phyloP scores from a whole-genome alignment of 2,888 invertebrate species.

The Tenthredo scrophulariae region DNA sequence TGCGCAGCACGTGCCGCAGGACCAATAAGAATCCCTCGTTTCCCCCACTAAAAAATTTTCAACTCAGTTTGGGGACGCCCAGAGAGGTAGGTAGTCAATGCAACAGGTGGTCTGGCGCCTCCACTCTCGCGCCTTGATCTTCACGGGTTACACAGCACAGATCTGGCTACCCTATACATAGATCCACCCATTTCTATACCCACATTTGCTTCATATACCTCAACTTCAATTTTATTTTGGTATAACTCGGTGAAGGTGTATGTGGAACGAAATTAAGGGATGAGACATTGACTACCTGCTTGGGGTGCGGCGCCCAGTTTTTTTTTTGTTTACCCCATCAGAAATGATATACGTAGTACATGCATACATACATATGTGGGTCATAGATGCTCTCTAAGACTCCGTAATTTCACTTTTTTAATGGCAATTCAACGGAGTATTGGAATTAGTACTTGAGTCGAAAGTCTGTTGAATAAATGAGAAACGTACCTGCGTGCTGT shows the following conservation, averaged over 20 bases:
- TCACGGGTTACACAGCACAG: slow-evolving; percentile 5
- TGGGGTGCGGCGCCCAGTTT: neutral
- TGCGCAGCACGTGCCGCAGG: slow-evolving; percentile 75
- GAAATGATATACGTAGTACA: neutral
- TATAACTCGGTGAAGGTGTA: neutral
- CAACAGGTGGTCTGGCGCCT: slow-evolving; percentile 72
- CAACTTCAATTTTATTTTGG: neutral
- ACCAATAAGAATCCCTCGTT: slow-evolving; percentile 67
- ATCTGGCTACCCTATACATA: neutral
- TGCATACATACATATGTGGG: neutral
- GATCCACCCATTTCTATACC: slow-evolving; percentile 13
- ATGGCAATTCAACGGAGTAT: neutral
- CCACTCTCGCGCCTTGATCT: slow-evolving; percentile 50
- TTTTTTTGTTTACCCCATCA: neutral
- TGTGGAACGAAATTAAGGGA: neutral
- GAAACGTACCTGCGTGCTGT: neutral
- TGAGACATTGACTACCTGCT: neutral
- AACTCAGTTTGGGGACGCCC: slow-evolving; percentile 55
- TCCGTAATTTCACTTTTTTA: neutral
- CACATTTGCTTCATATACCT: neutral
- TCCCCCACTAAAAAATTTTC: slow-evolving; percentile 64
- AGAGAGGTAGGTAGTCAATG: slow-evolving; percentile 55
- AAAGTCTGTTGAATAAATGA: neutral
- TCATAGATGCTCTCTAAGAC: slow-evolving; percentile 1
- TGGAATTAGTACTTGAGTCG: neutral